A percentile compares a stretch with the other conserved stretches of the same genome.
Evolutionary conservation across 2,113 vertebrate species (phyloP).

Genomic region (Mus spicilegus): DNA sequence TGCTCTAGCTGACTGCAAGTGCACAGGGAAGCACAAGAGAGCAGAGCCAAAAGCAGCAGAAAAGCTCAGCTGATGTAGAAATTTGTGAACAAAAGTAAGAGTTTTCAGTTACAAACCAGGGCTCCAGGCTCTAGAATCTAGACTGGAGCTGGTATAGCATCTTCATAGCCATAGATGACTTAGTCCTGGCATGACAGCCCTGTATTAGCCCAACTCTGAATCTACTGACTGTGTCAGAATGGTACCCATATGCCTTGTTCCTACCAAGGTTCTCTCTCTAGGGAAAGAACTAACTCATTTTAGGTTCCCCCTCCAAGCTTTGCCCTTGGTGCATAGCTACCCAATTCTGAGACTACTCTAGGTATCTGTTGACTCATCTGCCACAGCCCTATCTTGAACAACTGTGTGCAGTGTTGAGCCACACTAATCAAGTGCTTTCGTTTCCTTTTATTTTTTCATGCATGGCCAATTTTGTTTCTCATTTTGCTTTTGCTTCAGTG

Average conservation of each 20-base stretch:
- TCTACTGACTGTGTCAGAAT: background rate
- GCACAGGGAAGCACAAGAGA: background rate
- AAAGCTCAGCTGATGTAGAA: background rate
- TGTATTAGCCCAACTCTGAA: background rate
- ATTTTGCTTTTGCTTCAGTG: conserved; percentile 6
- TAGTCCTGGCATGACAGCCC: background rate
- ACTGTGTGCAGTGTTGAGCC: background rate
- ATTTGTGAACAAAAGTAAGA: background rate
- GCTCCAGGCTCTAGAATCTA: background rate
- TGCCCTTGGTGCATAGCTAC: background rate
- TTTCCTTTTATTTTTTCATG: conserved; percentile 34
- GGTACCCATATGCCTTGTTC: background rate
- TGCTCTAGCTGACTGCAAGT: background rate
- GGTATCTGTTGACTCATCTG: background rate
- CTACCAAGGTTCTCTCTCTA: background rate
- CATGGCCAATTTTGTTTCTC: conserved; percentile 33
- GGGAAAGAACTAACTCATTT: background rate
- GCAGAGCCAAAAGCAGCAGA: background rate
- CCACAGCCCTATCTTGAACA: background rate
- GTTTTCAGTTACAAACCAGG: background rate
- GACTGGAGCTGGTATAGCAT: background rate
- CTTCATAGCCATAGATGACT: background rate
- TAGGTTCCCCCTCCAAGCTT: background rate
- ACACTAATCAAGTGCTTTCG: background rate
- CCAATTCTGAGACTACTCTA: background rate